A percentile compares a stretch with the other conserved stretches of the same genome.
Conservation (phyloP, 2,888 invertebrate species). For the Phragmatobia fuliginosa region DNA sequence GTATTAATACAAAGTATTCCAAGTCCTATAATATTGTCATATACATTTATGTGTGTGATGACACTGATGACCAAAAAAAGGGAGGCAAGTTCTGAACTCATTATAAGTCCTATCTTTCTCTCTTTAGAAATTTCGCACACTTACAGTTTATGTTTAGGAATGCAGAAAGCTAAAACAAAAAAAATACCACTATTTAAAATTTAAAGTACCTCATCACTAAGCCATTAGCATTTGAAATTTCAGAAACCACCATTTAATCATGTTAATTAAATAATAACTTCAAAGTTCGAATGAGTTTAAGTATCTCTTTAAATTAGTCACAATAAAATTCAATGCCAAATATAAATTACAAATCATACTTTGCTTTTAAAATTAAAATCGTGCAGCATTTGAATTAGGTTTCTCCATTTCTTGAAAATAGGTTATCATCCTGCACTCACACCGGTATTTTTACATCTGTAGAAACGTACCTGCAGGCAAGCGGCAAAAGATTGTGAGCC, state of each 20-base stretch:
- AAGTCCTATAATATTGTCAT: too few species aligned
- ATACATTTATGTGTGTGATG: too few species aligned
- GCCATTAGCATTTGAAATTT: not conserved
- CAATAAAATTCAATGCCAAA: not conserved
- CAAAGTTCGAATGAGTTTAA: not conserved
- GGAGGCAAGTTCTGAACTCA: too few species aligned
- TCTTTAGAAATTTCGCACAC: too few species aligned
- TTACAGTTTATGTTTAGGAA: too few species aligned
- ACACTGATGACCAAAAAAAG: too few species aligned
- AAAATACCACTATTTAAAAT: too few species aligned
- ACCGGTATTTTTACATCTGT: slow-evolving; percentile 13
- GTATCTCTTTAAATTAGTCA: not conserved
- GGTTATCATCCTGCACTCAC: slow-evolving; percentile 15
- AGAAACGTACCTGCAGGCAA: slow-evolving; percentile 24
- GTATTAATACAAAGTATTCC: too few species aligned
- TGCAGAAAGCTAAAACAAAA: too few species aligned
- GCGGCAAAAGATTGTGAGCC: slow-evolving; percentile 37
- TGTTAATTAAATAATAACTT: not conserved
- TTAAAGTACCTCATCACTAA: not conserved
- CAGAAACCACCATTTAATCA: too few species aligned
- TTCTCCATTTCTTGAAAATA: slow-evolving; percentile 8
- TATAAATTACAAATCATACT: not conserved
- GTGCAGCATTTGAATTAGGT: slow-evolving; percentile 10
- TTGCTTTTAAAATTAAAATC: slow-evolving; percentile 9
- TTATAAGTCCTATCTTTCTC: too few species aligned